Evolutionary conservation across 2,888 invertebrate species (phyloP), one percentile per base, ranked within the genome.

Genomic region (Eristalis pertinax): DNA sequence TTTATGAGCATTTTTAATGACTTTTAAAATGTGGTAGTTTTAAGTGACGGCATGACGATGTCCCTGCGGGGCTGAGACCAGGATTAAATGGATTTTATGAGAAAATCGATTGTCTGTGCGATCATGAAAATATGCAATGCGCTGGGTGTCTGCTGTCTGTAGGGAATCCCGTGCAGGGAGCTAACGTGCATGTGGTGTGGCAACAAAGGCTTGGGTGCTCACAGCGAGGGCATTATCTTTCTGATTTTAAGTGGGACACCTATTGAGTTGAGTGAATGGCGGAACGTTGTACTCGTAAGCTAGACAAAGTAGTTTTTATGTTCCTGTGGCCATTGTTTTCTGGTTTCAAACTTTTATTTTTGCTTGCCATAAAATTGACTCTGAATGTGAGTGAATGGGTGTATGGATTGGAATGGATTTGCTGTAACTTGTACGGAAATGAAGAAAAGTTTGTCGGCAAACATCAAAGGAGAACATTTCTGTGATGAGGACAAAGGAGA

Each of bases 1-100:
- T 68, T 67, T 60, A 60, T 50, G 68, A 35, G 43, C 43, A 2
- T n/a, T 76, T 41, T 76, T 76, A 73, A 73, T 63, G 50, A 15
- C 32, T 73, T 63, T 63, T 73, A 43, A 63, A 73, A 63, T 50
- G 32, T 43, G 19, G n/a, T 29, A 62, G 50, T 50, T 50, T 50
- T 50, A 19, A 50, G 50, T 19, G 50, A 50, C 19, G 19, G 50
- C 19, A 50, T 50, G 50, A 50, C 19, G 50, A 50, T 50, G 50
- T 50, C 50, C 50, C 50, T 19, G 19, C 8, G 19, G 19, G 19
- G 19, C n/a, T 50, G 19, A 50, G 19, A 19, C 19, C 19, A 8
- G 50, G 50, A 19, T 50, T 50, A 50, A 19, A 50, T 19, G 50
- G 50, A 50, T 50, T 50, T 50, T 50, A 50, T 50, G 19, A 19